phyloP scores from a whole-genome alignment of 2,888 invertebrate species.

The Clanis bilineata region DNA sequence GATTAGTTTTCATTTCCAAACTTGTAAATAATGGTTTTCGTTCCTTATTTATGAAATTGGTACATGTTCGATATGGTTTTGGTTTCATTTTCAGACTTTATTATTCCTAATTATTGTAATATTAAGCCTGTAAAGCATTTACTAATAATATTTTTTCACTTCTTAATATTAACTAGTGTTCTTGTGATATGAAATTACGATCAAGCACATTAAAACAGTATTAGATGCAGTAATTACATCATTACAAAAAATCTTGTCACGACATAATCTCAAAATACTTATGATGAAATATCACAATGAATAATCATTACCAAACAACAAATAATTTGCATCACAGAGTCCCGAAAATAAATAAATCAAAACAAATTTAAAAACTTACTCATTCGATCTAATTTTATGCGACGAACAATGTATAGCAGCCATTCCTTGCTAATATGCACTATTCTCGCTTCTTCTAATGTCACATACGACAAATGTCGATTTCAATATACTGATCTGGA shows the following conservation, averaged over 20 bases:
- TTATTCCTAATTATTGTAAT: too few relatives aligned
- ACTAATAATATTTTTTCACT: too few relatives aligned
- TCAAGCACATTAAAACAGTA: background rate
- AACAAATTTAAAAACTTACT: slow-evolving; percentile 31
- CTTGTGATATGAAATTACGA: too few relatives aligned
- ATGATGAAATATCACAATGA: background rate
- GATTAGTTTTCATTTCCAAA: slow-evolving; percentile 1
- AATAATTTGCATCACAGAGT: background rate
- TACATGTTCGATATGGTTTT: too few relatives aligned
- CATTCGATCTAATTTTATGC: slow-evolving; percentile 37
- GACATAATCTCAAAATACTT: background rate
- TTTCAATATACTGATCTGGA: background rate
- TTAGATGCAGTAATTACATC: background rate
- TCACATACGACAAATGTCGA: slow-evolving; percentile 12
- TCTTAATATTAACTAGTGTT: too few relatives aligned
- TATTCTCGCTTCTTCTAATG: background rate
- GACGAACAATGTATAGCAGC: too few relatives aligned
- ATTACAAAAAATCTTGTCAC: background rate
- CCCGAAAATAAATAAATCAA: slow-evolving; percentile 16
- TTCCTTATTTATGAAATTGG: too few relatives aligned
- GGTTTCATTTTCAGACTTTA: too few relatives aligned
- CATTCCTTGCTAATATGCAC: slow-evolving; percentile 23
- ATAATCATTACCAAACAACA: background rate
- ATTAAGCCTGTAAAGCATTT: too few relatives aligned
- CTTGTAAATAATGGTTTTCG: too few relatives aligned